phyloP scores from a whole-genome alignment of 2,113 vertebrate genomes.

The Rhinogobius similis region DNA sequence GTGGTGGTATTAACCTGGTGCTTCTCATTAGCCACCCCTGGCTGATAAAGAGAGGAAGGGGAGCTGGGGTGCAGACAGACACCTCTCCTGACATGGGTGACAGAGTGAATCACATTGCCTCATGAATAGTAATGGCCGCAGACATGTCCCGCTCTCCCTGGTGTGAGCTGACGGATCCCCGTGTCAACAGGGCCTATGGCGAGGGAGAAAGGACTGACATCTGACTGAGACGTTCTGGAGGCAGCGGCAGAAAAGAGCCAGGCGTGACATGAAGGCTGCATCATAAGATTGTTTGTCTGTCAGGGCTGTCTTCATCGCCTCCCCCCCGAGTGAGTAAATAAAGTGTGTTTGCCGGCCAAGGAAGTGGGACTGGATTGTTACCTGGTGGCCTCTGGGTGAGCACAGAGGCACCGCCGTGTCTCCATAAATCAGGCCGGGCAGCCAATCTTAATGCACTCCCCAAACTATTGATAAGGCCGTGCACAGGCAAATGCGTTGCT shows the following conservation, averaged over 20 bases:
- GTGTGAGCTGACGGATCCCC: slow-evolving; percentile 71
- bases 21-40: slow-evolving; percentile 76
- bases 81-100: slow-evolving; percentile 74
- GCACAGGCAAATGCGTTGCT: slow-evolving; percentile 43
- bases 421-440: slow-evolving; percentile 67
- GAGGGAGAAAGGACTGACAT: slow-evolving; percentile 64
- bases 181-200: slow-evolving; percentile 72
- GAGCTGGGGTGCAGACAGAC: slow-evolving; percentile 63
- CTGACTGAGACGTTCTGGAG: slow-evolving; percentile 68
- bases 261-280: slow-evolving; percentile 65
- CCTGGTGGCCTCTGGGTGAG: slow-evolving; percentile 58
- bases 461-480: slow-evolving; percentile 63
- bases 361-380: slow-evolving; percentile 63
- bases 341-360: slow-evolving; percentile 57
- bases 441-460: slow-evolving; percentile 67
- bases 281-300: slow-evolving; percentile 73
- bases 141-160: slow-evolving; percentile 64
- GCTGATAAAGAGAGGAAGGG: slow-evolving; percentile 75
- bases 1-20: slow-evolving; percentile 76
- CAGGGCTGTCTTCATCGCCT: slow-evolving; percentile 59
- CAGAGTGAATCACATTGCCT: slow-evolving; percentile 72
- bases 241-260: slow-evolving; percentile 38
- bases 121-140: slow-evolving; percentile 78
- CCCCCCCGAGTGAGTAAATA: slow-evolving; percentile 67
- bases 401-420: slow-evolving; percentile 45